Base-by-base conservation (phyloP, 2,797 vertebrate genomes). In the Alca torda region DNA sequence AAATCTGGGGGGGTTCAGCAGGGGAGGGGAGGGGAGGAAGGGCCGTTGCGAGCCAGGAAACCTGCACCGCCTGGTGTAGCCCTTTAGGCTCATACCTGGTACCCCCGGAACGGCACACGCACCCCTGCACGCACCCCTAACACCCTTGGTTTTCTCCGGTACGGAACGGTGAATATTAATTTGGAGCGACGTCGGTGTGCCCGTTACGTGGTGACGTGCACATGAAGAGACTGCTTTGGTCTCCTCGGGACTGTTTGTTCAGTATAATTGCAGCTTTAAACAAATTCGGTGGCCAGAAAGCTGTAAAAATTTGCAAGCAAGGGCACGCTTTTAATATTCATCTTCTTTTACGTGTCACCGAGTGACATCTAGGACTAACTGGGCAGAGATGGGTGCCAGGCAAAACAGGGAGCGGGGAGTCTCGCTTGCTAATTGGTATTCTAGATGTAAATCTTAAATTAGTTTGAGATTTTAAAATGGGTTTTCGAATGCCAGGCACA, bases 401-500 rank as follows among this genome's bases (percentile, higher is more conserved):
- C 93, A 92, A 94, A 97, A 92, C 33, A 73, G 61, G 56, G 93
- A 79, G 95, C 13, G 1, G 63, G 89, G 84, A 96, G 72, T 69
- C 92, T 87, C 53, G 93, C 93, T 82, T 8, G 54, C 97, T 97
- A 24, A 97, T 98, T 97, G 74, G 87, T 97, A 97, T 98, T 97
- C 97, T 82, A 72, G 96, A 96, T 94, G 95, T 80, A 95, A 94
- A 95, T 97, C 95, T 97, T 86, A 97, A 98, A 98, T 98, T 97
- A 97, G 97, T 97, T 95, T 53, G 95, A 98, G 98, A 92, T 97
- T 97, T 97, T 96, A 79, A 97, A 97, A 92, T 63, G 96, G 95
- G 26, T 95, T 97, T 98, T 98, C 98, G 97, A 98, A 98, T 98
- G 98, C 97, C 92, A 93, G 95, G 97, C 97, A 97, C 97, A 96